Percentiles rank a stretch among this genome's conserved stretches.
Evolutionary conservation across 2,113 vertebrate genomes (phyloP).

Genomic region (Lagopus leucura): DNA sequence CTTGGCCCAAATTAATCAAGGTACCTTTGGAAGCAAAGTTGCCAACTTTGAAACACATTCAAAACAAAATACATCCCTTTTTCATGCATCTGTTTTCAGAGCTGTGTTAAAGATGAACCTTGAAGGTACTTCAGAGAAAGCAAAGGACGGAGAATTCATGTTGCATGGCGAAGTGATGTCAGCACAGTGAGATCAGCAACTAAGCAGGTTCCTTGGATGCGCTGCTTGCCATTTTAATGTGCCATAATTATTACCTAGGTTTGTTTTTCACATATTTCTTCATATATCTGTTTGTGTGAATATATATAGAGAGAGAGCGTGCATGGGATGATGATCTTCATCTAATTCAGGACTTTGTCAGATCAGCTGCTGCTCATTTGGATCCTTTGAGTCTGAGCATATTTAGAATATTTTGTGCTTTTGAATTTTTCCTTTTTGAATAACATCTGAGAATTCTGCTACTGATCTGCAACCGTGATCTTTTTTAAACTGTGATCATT

Average conservation of each 20-base stretch:
- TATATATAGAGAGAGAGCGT: background rate
- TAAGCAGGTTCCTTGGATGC: constrained; percentile 46
- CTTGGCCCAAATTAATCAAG: background rate
- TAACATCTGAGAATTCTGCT: constrained; percentile 43
- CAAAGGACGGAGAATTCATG: background rate
- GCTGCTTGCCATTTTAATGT: constrained; percentile 1
- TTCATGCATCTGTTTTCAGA: constrained; percentile 59
- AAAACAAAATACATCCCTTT: constrained; percentile 23
- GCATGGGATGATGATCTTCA: constrained; percentile 25
- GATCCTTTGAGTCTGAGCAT: constrained; percentile 47
- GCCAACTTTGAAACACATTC: background rate
- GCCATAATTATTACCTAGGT: background rate
- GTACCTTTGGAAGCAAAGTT: constrained; percentile 42
- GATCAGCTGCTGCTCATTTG: constrained; percentile 31
- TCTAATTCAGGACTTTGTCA: constrained; percentile 30
- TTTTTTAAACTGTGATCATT: constrained; percentile 56
- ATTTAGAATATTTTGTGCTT: constrained; percentile 79
- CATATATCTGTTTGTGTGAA: background rate
- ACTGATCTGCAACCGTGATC: constrained; percentile 32
- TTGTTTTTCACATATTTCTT: constrained; percentile 8
- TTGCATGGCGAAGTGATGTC: constrained; percentile 33
- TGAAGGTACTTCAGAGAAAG: background rate
- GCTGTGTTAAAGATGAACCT: constrained; percentile 46
- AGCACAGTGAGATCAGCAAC: background rate
- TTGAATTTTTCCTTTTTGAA: constrained; percentile 64